Base-by-base conservation (phyloP, 2,888 invertebrate species). In the Drosophila ochracea region DNA sequence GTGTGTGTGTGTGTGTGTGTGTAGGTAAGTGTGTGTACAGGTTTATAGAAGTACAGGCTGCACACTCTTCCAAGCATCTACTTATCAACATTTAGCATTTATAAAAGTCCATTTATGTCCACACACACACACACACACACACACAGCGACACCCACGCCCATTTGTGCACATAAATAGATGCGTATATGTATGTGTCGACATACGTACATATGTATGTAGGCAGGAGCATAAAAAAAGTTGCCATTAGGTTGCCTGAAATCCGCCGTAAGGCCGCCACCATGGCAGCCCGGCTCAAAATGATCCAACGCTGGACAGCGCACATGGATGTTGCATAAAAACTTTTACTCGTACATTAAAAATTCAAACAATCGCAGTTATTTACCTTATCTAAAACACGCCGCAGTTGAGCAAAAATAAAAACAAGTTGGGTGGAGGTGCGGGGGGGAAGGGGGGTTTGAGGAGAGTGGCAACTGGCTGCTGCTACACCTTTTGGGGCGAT, bases 321-420 rank as follows among this genome's bases (percentile, higher is more conserved):
- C 43, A 58, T 53, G 74, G 53, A 74, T 70, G 77, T 50, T 54
- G 53, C 69, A 75, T 74, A 83, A 78, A 85, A 89, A 90, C 73
- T 73, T 89, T 73, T n/a, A 41, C 41, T 43, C 58, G n/a, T 79
- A 70, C 87, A 86, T 89, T 84, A 76, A 81, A 87, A 89, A 84
- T 79, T 68, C 85, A 77, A 89, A 89, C 85, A 85, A 87, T 84
- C 73, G 83, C 82, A 79, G 91, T 77, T 79, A 89, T 89, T 89
- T 76, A 84, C 91, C 90, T 87, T 87, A 87, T 91, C 87, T 87
- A 90, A 89, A 87, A 89, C 88, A 83, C 67, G 78, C 67, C 55
- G 54, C 71, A 58, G 65, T 67, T 33, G 11, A 19, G 21, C 25
- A 47, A 47, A 47, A 47, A 47, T 31, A 66, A 39, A 50, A 52